A percentile compares a stretch with the other conserved stretches of the same genome.
Evolutionary conservation across 2,888 invertebrate genomes (phyloP).

Genomic region (Pardosa pseudoannulata): DNA sequence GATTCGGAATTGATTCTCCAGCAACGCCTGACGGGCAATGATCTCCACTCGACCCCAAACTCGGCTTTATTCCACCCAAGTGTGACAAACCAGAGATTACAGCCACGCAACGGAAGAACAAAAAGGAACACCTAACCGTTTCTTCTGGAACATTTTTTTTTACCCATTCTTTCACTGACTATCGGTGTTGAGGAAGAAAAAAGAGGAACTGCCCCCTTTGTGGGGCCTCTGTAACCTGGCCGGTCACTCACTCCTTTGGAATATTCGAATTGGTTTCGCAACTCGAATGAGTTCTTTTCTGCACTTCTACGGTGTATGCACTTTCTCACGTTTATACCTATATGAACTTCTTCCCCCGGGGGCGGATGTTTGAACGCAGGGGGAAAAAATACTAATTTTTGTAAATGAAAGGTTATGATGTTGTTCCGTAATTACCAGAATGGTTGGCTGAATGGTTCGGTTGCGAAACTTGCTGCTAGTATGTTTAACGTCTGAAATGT

Average conservation of each 20-base stretch:
- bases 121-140: conserved; percentile 8
- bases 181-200: too few species aligned
- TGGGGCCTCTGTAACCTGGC: conserved; percentile 45
- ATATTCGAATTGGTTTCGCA: conserved; percentile 11
- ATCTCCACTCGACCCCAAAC: too few species aligned
- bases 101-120: conserved; percentile 21
- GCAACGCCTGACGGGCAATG: not conserved
- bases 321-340: not conserved
- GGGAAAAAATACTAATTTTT: not conserved
- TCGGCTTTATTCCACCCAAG: too few species aligned
- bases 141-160: conserved; percentile 29
- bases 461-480: not conserved
- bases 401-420: conserved; percentile 3
- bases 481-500: not conserved
- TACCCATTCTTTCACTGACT: too few species aligned
- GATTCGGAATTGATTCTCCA: not conserved
- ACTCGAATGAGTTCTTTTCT: not conserved
- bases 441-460: not conserved
- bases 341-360: not conserved
- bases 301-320: not conserved
- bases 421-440: not conserved
- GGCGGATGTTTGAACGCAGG: too few species aligned
- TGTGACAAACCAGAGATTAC: conserved; percentile 4
- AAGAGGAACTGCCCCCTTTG: conserved; percentile 22
- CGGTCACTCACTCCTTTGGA: conserved; percentile 58